Evolutionary conservation across 2,888 invertebrate species (phyloP), one percentile per base, ranked within the genome.

Genomic region (Lasius platythorax): DNA sequence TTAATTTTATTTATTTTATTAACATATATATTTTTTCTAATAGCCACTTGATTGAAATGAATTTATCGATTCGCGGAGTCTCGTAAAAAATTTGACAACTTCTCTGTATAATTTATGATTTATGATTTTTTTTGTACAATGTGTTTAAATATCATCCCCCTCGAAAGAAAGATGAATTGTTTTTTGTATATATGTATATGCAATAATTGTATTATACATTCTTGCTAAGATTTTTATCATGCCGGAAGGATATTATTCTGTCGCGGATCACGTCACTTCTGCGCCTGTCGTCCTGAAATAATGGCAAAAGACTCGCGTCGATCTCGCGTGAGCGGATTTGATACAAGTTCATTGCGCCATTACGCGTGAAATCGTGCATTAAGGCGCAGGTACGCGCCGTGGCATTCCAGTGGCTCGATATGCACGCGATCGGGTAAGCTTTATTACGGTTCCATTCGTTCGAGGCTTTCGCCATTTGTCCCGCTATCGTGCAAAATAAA

Each of bases 361-460:
- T 91, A 89, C 84, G 90, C 87, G 88, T 90, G 88, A 91, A 91
- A 90, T 87, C 88, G 88, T 90, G 85, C 88, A 84, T 88, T 89
- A 89, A 88, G 82, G 76, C 74, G 68, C 82, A 82, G 87, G 87
- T 50, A 70, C 70, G 78, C 40, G 40, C 33, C 15, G 30, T 76
- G 53, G 53, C 70, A 78, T 78, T 78, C 78, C 70, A 78, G 30
- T 43, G 70, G 40, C 15, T 78, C 37, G 70, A 56, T 56, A 78
- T 73, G 73, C 53, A 40, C 70, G 78, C 56, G 70, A 78, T 78
- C 78, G 40, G 43, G 33, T 46, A 46, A 61, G 33, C 61, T 73
- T 73, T 37, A 61, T 30, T 46, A 61, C 66, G 64, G 73, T 61
- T 46, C 12, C 66, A 58, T 37, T 70, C 75, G 67, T 40, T 37